Conservation (phyloP, 64 coral and sea anemone species). For the Catalaphyllia jardinei region DNA sequence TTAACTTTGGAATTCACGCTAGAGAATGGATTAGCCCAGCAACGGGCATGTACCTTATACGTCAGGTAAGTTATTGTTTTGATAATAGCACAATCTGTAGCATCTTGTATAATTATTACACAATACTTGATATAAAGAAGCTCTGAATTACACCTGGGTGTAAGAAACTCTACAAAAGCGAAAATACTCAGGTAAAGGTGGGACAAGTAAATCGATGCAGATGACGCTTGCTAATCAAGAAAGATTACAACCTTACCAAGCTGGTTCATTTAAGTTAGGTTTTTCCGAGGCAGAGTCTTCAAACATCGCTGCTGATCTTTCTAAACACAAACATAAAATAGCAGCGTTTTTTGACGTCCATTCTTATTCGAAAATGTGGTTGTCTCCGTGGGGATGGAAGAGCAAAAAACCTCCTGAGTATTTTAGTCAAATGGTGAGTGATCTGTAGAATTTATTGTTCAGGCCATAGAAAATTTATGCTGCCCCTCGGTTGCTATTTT, state of each 20-base stretch:
- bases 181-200: too few species aligned
- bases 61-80: slow-evolving; percentile 39
- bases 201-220: too few species aligned
- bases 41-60: slow-evolving; percentile 89
- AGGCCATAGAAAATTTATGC: too few species aligned
- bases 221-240: too few species aligned
- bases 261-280: too few species aligned
- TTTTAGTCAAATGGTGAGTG: not conserved
- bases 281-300: not conserved
- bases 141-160: too few species aligned
- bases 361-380: not conserved
- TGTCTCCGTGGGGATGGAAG: slow-evolving; percentile 10
- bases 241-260: too few species aligned
- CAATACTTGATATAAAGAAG: too few species aligned
- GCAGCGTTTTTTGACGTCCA: not conserved
- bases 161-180: too few species aligned
- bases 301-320: not conserved
- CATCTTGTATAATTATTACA: not conserved
- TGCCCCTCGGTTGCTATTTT: too few species aligned
- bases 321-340: not conserved
- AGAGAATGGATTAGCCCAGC: slow-evolving; percentile 91
- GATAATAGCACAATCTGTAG: not conserved
- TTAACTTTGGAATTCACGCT: slow-evolving; percentile 87
- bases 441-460: too few species aligned
- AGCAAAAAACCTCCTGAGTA: not conserved